Evolutionary conservation across 2,797 vertebrate genomes (phyloP).

Genomic region (Hydrolagus colliei): DNA sequence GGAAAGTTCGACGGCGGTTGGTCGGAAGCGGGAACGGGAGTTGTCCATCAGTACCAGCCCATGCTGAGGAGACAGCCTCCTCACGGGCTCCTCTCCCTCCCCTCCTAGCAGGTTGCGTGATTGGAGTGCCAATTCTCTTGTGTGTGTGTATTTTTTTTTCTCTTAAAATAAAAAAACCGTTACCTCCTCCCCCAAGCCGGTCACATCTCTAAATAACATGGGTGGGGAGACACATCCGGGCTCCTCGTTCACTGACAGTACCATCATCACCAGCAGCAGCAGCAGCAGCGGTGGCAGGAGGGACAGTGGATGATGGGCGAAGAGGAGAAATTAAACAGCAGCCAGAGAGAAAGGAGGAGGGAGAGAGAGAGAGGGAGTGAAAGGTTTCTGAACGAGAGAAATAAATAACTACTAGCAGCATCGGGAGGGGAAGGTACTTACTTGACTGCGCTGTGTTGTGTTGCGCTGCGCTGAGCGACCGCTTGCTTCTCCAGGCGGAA

Average conservation of each 20-base stretch:
- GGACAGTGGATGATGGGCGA: constrained; percentile 21
- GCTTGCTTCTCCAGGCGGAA: neutral
- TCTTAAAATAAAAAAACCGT: neutral
- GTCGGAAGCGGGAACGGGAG: too few species aligned
- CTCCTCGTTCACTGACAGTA: constrained; percentile 17
- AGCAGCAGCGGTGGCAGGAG: neutral
- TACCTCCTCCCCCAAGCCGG: neutral
- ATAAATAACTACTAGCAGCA: constrained; percentile 15
- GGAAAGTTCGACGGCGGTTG: too few species aligned
- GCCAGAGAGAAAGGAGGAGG: neutral
- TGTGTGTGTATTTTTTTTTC: neutral
- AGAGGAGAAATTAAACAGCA: constrained; percentile 3
- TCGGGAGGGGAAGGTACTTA: neutral
- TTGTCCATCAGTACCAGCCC: too few species aligned
- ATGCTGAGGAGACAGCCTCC: too few species aligned
- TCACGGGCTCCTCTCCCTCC: neutral
- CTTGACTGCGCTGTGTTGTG: neutral
- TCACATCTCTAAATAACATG: constrained; percentile 3
- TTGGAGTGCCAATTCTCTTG: neutral
- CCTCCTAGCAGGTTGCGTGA: neutral
- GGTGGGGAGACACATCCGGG: constrained; percentile 22
- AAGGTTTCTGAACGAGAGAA: too few species aligned
- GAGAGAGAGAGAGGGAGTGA: neutral
- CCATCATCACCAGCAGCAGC: neutral
- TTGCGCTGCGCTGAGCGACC: too few species aligned